A percentile compares a stretch with the other conserved stretches of the same genome.
Evolutionary conservation across 2,797 vertebrate species (phyloP).

Genomic region (Sylvilagus floridanus): DNA sequence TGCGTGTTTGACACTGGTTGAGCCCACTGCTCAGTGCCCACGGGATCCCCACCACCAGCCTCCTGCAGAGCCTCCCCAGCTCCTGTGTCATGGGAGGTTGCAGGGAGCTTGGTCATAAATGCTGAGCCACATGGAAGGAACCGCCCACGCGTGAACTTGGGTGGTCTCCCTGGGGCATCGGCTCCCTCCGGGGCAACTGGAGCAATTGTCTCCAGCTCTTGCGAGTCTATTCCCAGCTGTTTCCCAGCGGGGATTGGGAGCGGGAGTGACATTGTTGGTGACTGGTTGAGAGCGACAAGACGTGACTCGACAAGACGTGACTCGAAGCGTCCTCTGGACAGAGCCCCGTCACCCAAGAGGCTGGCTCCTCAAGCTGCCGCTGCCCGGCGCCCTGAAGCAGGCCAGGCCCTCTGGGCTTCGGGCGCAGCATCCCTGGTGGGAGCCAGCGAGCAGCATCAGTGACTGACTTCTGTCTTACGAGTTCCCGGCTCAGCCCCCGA

Average conservation of each 20-base stretch:
- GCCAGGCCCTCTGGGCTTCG: neutral
- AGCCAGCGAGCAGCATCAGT: slow-evolving; percentile 79
- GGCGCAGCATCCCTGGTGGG: neutral
- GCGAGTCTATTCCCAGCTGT: neutral
- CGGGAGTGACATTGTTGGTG: neutral
- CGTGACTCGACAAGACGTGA: neutral
- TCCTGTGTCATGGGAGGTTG: slow-evolving; percentile 71
- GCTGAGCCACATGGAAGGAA: slow-evolving; percentile 75
- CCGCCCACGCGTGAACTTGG: neutral
- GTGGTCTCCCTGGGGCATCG: neutral
- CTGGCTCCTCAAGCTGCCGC: slow-evolving; percentile 53
- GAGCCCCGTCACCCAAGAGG: slow-evolving; percentile 6
- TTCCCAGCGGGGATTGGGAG: neutral
- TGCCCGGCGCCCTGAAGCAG: neutral
- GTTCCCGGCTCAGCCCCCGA: slow-evolving; percentile 51
- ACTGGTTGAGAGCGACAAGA: neutral
- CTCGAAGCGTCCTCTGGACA: neutral
- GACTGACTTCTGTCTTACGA: slow-evolving; percentile 51
- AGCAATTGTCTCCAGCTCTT: neutral
- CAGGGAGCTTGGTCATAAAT: slow-evolving; percentile 64
- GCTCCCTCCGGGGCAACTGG: slow-evolving; percentile 34
- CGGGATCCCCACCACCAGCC: slow-evolving; percentile 49
- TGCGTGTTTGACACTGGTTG: neutral
- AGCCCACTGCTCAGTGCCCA: slow-evolving; percentile 64
- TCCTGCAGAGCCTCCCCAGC: slow-evolving; percentile 68